These are phyloP conservation scores for Nephrotoma flavescens DNA, from an alignment of 2,888 invertebrate species.

Conservation along the genomic window DNA sequence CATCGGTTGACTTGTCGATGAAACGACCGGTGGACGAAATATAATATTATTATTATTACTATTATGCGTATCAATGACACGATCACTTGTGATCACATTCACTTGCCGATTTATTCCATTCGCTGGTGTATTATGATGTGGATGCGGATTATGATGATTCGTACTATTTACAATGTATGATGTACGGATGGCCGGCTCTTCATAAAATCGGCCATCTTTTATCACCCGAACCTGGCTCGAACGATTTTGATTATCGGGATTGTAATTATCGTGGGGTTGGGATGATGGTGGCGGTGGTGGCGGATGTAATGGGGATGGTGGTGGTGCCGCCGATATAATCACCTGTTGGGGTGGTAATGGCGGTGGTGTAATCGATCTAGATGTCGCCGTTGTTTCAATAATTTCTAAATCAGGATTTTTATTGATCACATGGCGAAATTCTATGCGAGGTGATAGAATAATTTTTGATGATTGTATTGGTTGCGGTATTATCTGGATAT, in stretches of 20 bases:
- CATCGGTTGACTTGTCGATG: conserved; percentile 25
- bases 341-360: not conserved
- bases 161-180: conserved; percentile 8
- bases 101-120: conserved; percentile 19
- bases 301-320: not conserved
- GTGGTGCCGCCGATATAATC: not conserved
- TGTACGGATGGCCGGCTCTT: conserved; percentile 10
- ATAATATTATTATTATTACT: conserved; percentile 4
- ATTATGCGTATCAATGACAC: conserved; percentile 5
- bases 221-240: conserved; percentile 31
- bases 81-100: conserved; percentile 22
- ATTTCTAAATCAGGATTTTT: conserved; percentile 3
- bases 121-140: not conserved
- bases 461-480: not conserved
- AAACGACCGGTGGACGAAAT: conserved; percentile 28
- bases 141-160: not conserved
- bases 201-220: conserved; percentile 29
- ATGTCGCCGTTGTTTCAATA: not conserved
- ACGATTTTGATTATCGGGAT: conserved; percentile 4
- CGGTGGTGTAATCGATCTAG: not conserved
- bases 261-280: not conserved
- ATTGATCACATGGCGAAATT: not conserved
- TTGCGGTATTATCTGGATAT: not conserved
- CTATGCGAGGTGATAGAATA: not conserved
- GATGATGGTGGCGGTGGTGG: not conserved